Base-by-base conservation (phyloP, 2,888 invertebrate genomes). In the Sycophila texana region DNA sequence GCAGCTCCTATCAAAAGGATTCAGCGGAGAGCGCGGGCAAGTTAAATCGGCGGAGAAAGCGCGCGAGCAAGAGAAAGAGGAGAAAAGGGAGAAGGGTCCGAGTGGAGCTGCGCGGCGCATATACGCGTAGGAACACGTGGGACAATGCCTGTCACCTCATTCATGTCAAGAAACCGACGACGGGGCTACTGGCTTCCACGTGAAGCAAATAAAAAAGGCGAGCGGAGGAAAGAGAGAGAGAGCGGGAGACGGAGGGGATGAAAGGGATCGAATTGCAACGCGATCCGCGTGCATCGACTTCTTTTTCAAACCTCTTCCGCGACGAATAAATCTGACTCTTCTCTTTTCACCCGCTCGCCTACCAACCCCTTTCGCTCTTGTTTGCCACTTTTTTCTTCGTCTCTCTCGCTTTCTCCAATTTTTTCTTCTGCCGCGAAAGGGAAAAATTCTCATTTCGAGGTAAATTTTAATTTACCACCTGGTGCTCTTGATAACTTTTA, bases 181-280 rank as follows among this genome's bases (percentile, higher is more conserved):
- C 76, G 77, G 77, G 30, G 71, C 86, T 84, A 86, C 85, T 83
- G 84, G 83, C 82, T 85, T 85, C 83, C 82, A 82, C 81, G 80
- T 76, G 74, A 63, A 26, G 30, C 49, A 18, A 57, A 74, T 53
- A 70, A 58, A 51, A 74, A 68, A 66, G 39, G 47, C 66, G 57
- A 53, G 16, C 51, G 57, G 22, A 63, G 53, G 26, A 22, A 51
- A 73, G 74, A 82, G 81, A 82, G 74, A 72, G 82, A 80, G 77
- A 74, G 20, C n/a, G n/a, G n/a, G 49, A 20, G 39, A 61, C 22
- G 14, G 39, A 20, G 77, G 47, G 61, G 61, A 39, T 80, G 77
- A 82, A 82, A 82, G 39, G 87, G 88, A 89, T 89, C 88, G 86
- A 87, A 87, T 89, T 89, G 87, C 88, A 86, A 85, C 86, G 84